Base-by-base conservation (phyloP, 2,888 invertebrate genomes). In the Dioctria linearis region DNA sequence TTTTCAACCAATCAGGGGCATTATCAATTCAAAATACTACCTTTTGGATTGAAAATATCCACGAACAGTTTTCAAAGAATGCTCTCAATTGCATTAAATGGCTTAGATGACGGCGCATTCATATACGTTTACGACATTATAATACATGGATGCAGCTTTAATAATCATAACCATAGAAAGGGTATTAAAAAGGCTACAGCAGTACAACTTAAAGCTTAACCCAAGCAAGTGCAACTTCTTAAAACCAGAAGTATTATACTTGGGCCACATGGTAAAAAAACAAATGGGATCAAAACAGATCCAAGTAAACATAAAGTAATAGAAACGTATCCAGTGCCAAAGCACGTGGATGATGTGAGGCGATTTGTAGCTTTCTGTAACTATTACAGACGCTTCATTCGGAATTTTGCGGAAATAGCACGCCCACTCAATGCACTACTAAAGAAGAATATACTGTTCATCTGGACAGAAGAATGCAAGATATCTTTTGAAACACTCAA, bases 401-500 rank as follows among this genome's bases (percentile, higher is more conserved):
- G 1, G 1, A 46, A 46, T 9, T 46, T 46, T 46, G n/a, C 49
- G 3, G 1, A 46, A 0, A 57, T 75, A 39, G n/a, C 8, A 4
- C 3, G 8, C 43, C 6, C 37, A 1, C 3, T 43, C 2, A 46
- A 61, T 8, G 37, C 2, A 0, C 8, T 46, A 61, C 2, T 43
- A 43, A 46, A 49, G 46, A 76, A 61, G 46, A 13, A 59, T 2
- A 5, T 5, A 43, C 43, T 4, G 2, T 61, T 82, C 73, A 42
- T 40, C 42, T 80, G 76, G 80, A 78, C 51, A 37, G 25, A 69
- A 46, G 73, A 81, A 37, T 79, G 79, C 65, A 51, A 63, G 42
- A 9, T 11, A 11, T 65, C 73, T 63, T 81, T 73, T 65, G 79
- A 71, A 63, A 69, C 9, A 0, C 2, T 46, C 1, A 46, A 46